phyloP scores from a whole-genome alignment of 2,797 vertebrate genomes.

The Chaetophractus vellerosus region DNA sequence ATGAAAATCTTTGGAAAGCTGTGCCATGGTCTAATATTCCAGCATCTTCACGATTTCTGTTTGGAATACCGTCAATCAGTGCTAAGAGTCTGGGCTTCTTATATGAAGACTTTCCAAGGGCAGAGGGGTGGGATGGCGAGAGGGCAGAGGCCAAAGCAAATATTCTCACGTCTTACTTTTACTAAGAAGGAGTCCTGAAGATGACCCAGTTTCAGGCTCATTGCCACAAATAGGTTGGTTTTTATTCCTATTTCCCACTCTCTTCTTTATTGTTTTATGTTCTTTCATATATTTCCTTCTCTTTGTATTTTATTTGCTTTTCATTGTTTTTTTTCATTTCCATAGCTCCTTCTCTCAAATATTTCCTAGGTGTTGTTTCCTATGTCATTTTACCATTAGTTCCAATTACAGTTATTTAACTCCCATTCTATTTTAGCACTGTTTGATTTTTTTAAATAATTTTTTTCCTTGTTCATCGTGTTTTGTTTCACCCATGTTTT shows the following conservation, averaged over 20 bases:
- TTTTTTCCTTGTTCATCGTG: background rate
- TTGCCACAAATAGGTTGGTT: background rate
- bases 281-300: background rate
- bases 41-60: background rate
- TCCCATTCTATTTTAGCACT: background rate
- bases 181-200: background rate
- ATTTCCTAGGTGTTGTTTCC: background rate
- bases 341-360: background rate
- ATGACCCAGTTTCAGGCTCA: background rate
- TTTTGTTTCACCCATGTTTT: background rate
- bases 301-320: constrained; percentile 10
- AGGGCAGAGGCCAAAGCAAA: background rate
- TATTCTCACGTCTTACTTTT: background rate
- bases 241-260: background rate
- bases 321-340: constrained; percentile 22
- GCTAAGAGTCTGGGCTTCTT: background rate
- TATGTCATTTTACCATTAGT: constrained; percentile 7
- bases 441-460: background rate
- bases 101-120: background rate
- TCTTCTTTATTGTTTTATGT: background rate
- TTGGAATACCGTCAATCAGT: background rate
- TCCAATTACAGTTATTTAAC: background rate
- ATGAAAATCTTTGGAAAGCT: background rate
- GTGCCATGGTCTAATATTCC: background rate
- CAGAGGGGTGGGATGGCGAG: too few species aligned